phyloP scores from a whole-genome alignment of 2,888 invertebrate genomes.

The Drosophila buzzatii region DNA sequence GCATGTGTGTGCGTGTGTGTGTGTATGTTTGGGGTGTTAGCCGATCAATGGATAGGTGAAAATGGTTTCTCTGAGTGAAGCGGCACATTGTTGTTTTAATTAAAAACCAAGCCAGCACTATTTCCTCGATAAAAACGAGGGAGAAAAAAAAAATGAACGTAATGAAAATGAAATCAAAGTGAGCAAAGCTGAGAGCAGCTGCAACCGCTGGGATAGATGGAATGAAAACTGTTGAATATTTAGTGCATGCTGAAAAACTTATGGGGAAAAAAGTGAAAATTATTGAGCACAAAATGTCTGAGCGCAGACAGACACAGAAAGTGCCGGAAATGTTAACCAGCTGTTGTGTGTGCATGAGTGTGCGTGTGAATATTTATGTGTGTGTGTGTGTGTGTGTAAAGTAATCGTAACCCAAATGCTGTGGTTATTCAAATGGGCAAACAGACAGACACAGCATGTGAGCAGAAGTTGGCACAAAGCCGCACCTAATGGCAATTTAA shows the following conservation, averaged over 20 bases:
- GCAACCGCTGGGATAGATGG: slow-evolving; percentile 19
- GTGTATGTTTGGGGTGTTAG: slow-evolving; percentile 20
- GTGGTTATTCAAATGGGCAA: slow-evolving; percentile 41
- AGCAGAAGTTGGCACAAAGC: slow-evolving; percentile 31
- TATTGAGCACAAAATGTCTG: slow-evolving; percentile 60
- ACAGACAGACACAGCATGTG: neutral
- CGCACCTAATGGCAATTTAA: slow-evolving; percentile 74
- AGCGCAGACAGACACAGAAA: slow-evolving; percentile 21
- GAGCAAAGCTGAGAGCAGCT: slow-evolving; percentile 25
- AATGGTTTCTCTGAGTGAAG: slow-evolving; percentile 33
- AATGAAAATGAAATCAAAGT: slow-evolving; percentile 40
- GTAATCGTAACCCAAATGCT: slow-evolving; percentile 59
- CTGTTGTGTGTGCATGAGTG: slow-evolving; percentile 4
- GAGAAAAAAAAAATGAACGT: slow-evolving; percentile 17
- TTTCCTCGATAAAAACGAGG: slow-evolving; percentile 39
- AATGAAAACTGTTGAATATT: slow-evolving; percentile 70
- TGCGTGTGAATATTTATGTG: slow-evolving; percentile 4
- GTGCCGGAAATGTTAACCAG: slow-evolving; percentile 53
- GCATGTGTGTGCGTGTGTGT: slow-evolving; percentile 1
- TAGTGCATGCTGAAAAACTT: slow-evolving; percentile 51
- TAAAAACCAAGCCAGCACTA: slow-evolving; percentile 71
- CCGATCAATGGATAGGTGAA: slow-evolving; percentile 25
- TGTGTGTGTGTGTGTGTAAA: slow-evolving; percentile 9
- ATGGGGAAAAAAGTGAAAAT: slow-evolving; percentile 39
- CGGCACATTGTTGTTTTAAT: slow-evolving; percentile 76